A percentile compares a stretch with the other conserved stretches of the same genome.
These are phyloP conservation scores for Cephus cinctus DNA, from an alignment of 1,140 invertebrate species.

Conservation along the genomic window DNA sequence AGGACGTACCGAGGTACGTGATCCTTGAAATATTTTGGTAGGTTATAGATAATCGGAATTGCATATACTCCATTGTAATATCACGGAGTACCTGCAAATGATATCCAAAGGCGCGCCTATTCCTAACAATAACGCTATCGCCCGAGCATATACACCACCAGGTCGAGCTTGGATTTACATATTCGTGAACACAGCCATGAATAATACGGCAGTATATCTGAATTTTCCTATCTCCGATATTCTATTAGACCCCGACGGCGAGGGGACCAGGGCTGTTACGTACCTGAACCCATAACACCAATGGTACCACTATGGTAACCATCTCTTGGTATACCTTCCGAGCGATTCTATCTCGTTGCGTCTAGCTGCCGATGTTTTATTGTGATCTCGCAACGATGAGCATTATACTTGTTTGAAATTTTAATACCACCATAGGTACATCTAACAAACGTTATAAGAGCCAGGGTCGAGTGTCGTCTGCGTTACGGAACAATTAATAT, in stretches of 20 bases:
- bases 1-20: not conserved
- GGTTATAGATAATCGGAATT: too few relatives aligned
- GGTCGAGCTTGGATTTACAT: constrained; percentile 8
- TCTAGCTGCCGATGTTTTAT: constrained; percentile 26
- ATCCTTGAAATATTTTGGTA: too few relatives aligned
- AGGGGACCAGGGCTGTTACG: constrained; percentile 7
- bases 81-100: too few relatives aligned
- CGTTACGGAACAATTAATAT: too few relatives aligned
- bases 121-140: constrained; percentile 8
- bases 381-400: constrained; percentile 20
- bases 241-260: constrained; percentile 20
- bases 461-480: too few relatives aligned
- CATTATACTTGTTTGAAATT: constrained; percentile 28
- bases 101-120: constrained; percentile 2
- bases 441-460: too few relatives aligned
- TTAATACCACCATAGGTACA: constrained; percentile 15
- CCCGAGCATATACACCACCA: not conserved
- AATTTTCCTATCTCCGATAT: constrained; percentile 23
- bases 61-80: too few relatives aligned
- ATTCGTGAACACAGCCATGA: constrained; percentile 13
- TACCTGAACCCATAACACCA: not conserved
- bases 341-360: constrained; percentile 24
- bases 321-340: constrained; percentile 8
- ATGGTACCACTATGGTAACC: not conserved
- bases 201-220: constrained; percentile 13